These are phyloP conservation scores for Hestina assimilis DNA, from an alignment of 1,140 invertebrate genomes.

Conservation along the genomic window DNA sequence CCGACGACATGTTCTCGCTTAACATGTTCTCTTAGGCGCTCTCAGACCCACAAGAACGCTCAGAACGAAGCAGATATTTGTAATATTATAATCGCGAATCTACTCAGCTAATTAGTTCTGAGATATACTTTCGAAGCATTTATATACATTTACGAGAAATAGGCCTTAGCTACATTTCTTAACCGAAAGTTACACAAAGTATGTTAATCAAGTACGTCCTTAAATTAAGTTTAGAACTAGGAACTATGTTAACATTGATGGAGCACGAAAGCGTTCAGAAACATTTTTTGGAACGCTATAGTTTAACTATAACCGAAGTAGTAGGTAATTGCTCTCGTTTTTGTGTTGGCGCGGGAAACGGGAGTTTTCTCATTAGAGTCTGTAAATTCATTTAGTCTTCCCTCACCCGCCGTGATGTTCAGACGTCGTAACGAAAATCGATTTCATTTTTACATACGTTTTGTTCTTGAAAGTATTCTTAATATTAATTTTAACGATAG, in stretches of 20 bases:
- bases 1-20: no score
- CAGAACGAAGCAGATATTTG: no score
- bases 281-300: conserved; percentile 16
- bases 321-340: conserved; percentile 34
- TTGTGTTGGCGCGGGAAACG: conserved; percentile 39
- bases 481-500: no score
- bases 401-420: conserved; percentile 16
- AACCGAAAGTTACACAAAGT: conserved; percentile 2
- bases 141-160: neutral
- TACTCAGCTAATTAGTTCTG: no score
- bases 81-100: no score
- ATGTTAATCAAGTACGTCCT: conserved; percentile 8
- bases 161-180: neutral
- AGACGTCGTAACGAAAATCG: conserved; percentile 23
- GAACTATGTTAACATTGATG: conserved; percentile 8
- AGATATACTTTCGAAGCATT: neutral
- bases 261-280: conserved; percentile 2
- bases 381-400: conserved; percentile 53
- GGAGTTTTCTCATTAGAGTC: conserved; percentile 59
- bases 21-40: no score
- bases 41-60: no score
- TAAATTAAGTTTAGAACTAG: conserved; percentile 10
- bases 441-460: conserved; percentile 24
- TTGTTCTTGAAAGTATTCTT: no score
- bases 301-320: conserved; percentile 10